A percentile compares a stretch with the other conserved stretches of the same genome.
Evolutionary conservation across 1,140 invertebrate genomes (phyloP).

Genomic region (Microplitis demolitor): DNA sequence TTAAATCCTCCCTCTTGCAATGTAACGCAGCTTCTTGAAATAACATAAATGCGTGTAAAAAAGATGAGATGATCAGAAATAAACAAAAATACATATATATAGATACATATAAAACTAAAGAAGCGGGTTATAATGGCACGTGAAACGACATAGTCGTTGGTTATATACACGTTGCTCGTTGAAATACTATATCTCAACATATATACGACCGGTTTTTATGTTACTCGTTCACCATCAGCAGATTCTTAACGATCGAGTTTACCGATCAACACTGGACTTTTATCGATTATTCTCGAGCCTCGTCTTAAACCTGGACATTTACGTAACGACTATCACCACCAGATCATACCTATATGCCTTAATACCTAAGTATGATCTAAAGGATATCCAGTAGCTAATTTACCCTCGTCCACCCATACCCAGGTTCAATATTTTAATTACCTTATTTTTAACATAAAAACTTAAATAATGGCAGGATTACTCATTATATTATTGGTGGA

Average conservation of each 20-base stretch:
- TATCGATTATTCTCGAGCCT: constrained; percentile 23
- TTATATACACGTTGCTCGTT: background rate
- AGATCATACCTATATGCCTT: background rate
- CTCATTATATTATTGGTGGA: too few species aligned
- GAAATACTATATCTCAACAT: too few species aligned
- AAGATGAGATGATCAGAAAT: background rate
- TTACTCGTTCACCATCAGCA: background rate
- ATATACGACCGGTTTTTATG: constrained; percentile 15
- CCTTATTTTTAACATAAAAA: too few species aligned
- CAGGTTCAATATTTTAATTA: too few species aligned
- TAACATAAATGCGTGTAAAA: background rate
- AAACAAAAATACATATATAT: background rate
- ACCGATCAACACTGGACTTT: constrained; percentile 18
- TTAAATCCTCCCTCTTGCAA: background rate
- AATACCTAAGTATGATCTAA: background rate
- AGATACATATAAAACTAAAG: background rate
- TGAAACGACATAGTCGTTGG: constrained; percentile 20
- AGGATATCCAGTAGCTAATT: background rate
- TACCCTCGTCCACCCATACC: too few species aligned
- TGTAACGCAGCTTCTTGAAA: background rate
- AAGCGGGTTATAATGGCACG: background rate
- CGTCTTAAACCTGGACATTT: constrained; percentile 4
- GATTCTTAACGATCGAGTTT: constrained; percentile 23
- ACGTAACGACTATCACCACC: background rate
- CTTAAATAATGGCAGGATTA: too few species aligned